Evolutionary conservation across 1,140 invertebrate species (phyloP).

Genomic region (Drosophila pseudoananassae): DNA sequence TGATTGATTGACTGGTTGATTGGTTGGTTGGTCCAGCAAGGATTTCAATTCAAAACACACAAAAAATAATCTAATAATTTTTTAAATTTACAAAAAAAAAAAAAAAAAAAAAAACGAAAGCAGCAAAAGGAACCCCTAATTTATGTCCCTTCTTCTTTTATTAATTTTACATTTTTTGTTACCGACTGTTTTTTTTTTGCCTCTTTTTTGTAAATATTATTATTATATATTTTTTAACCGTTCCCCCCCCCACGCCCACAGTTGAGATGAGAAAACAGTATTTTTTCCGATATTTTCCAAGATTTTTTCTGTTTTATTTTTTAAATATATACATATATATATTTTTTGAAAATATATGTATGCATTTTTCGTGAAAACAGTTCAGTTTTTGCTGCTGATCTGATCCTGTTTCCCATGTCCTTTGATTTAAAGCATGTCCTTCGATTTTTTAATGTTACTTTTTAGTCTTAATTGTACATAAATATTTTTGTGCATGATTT

Average conservation of each 20-base stretch:
- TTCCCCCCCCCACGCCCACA: slow-evolving; percentile 8
- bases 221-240: slow-evolving; percentile 34
- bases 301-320: slow-evolving; percentile 17
- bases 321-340: slow-evolving; percentile 22
- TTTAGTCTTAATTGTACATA: slow-evolving; percentile 30
- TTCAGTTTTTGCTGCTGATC: slow-evolving; percentile 37
- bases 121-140: slow-evolving; percentile 56
- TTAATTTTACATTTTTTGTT: slow-evolving; percentile 35
- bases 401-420: slow-evolving; percentile 34
- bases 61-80: slow-evolving; percentile 10
- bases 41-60: slow-evolving; percentile 27
- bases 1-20: slow-evolving; percentile 37
- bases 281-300: slow-evolving; percentile 31
- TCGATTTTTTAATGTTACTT: slow-evolving; percentile 14
- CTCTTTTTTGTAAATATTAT: slow-evolving; percentile 50
- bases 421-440: slow-evolving; percentile 35
- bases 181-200: slow-evolving; percentile 25
- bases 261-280: slow-evolving; percentile 46
- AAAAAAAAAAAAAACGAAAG: slow-evolving; percentile 32
- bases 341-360: slow-evolving; percentile 19
- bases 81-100: too few species aligned
- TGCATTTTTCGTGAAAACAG: slow-evolving; percentile 20
- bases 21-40: slow-evolving; percentile 54
- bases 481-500: slow-evolving; percentile 20
- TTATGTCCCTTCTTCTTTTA: slow-evolving; percentile 74